Evolutionary conservation across 2,888 invertebrate species (phyloP).

Genomic region (Pollenia amentaria): DNA sequence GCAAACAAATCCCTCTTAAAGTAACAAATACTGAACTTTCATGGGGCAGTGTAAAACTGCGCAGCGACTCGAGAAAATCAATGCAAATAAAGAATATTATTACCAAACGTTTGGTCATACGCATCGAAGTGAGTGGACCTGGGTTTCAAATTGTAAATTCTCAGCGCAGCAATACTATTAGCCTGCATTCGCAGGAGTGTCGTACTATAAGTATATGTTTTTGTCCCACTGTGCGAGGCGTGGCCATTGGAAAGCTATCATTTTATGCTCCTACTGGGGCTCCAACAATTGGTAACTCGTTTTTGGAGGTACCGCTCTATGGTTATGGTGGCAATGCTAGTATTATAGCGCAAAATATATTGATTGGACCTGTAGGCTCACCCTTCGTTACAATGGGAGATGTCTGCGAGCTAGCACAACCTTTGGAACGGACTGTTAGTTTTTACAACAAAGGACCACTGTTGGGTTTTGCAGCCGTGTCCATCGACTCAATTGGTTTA

Average conservation of each 20-base stretch:
- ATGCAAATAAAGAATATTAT: slow-evolving; percentile 86
- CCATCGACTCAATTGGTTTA: slow-evolving; percentile 80
- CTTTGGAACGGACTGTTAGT: slow-evolving; percentile 85
- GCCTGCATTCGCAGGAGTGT: slow-evolving; percentile 86
- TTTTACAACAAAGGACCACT: slow-evolving; percentile 87
- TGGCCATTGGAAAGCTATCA: slow-evolving; percentile 86
- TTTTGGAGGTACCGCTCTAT: slow-evolving; percentile 84
- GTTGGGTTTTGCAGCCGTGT: slow-evolving; percentile 85
- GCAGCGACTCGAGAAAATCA: slow-evolving; percentile 86
- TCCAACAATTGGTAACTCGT: slow-evolving; percentile 78
- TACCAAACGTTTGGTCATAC: slow-evolving; percentile 86
- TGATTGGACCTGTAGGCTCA: slow-evolving; percentile 86
- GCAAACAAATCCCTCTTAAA: slow-evolving; percentile 85
- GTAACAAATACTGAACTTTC: slow-evolving; percentile 86
- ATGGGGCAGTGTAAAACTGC: slow-evolving; percentile 87
- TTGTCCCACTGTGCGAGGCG: slow-evolving; percentile 86
- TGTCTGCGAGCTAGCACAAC: slow-evolving; percentile 84
- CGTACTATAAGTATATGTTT: slow-evolving; percentile 86
- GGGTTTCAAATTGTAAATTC: slow-evolving; percentile 84
- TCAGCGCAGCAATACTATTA: slow-evolving; percentile 83
- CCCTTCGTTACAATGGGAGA: slow-evolving; percentile 87
- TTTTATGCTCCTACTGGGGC: slow-evolving; percentile 85
- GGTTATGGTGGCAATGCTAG: slow-evolving; percentile 87
- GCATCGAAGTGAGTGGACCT: slow-evolving; percentile 85
- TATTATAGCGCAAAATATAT: slow-evolving; percentile 85